Conservation (phyloP, 2,797 vertebrate species). For the Otolemur crassicaudatus region DNA sequence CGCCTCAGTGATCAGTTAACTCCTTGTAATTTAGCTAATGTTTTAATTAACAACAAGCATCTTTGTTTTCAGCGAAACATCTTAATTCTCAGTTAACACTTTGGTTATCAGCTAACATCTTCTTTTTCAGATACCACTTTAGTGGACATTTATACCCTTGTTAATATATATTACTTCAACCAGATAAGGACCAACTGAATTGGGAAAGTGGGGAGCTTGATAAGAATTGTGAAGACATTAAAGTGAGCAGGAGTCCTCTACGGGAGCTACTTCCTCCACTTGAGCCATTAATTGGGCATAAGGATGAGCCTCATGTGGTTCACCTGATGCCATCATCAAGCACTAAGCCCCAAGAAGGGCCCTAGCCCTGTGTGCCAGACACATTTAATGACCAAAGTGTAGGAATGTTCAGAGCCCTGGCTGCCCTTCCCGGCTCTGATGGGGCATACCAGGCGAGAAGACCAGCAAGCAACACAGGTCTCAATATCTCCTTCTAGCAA, state of each 20-base stretch:
- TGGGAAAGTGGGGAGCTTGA: background rate
- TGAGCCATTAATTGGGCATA: background rate
- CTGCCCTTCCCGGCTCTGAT: background rate
- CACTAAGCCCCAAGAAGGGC: no score
- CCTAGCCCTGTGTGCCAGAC: background rate
- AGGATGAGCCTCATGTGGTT: background rate
- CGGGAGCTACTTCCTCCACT: background rate
- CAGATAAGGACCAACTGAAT: background rate
- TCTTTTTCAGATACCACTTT: background rate
- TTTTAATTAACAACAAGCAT: background rate
- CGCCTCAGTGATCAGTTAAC: background rate
- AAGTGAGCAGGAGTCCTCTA: background rate
- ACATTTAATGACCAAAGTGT: background rate
- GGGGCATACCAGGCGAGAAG: background rate
- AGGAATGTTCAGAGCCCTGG: background rate
- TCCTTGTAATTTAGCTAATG: background rate
- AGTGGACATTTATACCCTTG: background rate
- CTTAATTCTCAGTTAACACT: background rate
- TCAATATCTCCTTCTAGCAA: background rate
- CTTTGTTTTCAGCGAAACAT: background rate
- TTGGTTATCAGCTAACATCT: background rate
- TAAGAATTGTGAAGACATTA: background rate
- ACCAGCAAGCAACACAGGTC: background rate
- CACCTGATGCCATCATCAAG: accelerated
- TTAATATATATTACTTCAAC: background rate